Evolutionary conservation across 30 jellyfish, hydroid and myxozoan genomes (phyloP).

Genomic region (Clytia hemisphaerica): DNA sequence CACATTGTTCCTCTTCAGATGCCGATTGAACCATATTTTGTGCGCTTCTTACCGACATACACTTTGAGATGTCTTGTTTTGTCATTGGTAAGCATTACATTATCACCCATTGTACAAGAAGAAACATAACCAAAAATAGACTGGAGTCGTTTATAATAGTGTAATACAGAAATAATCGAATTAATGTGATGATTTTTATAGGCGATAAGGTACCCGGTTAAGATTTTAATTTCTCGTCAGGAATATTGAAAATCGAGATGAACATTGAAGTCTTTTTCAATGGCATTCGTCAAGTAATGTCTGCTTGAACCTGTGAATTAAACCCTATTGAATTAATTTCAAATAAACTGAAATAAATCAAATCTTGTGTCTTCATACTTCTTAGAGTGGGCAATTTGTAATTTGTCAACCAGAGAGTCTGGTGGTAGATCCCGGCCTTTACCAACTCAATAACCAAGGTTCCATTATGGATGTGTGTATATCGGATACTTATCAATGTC

Average conservation of each 20-base stretch:
- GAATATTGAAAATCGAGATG: too few species aligned
- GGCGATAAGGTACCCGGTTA: too few species aligned
- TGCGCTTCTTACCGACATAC: conserved; percentile 90
- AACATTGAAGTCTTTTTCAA: too few species aligned
- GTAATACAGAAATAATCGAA: too few species aligned
- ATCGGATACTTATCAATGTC: conserved; percentile 70
- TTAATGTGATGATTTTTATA: too few species aligned
- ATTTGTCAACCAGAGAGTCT: conserved; percentile 95
- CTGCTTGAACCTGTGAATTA: too few species aligned
- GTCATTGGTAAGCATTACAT: conserved; percentile 80
- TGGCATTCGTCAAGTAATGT: too few species aligned
- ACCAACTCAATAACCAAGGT: conserved; percentile 66
- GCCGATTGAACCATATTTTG: conserved; percentile 90
- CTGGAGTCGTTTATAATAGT: too few species aligned
- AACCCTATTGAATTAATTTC: too few species aligned
- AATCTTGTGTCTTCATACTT: background rate
- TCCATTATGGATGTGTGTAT: conserved; percentile 70
- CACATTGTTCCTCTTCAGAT: conserved; percentile 44
- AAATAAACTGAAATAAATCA: background rate
- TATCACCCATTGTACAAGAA: too few species aligned
- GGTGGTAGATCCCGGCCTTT: conserved; percentile 59
- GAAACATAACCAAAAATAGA: too few species aligned
- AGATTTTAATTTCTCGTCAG: too few species aligned
- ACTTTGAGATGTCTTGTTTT: conserved; percentile 83
- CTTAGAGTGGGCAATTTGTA: conserved; percentile 84